Conservation (phyloP, 2,888 invertebrate species). For the Gnatocerus cornutus region DNA sequence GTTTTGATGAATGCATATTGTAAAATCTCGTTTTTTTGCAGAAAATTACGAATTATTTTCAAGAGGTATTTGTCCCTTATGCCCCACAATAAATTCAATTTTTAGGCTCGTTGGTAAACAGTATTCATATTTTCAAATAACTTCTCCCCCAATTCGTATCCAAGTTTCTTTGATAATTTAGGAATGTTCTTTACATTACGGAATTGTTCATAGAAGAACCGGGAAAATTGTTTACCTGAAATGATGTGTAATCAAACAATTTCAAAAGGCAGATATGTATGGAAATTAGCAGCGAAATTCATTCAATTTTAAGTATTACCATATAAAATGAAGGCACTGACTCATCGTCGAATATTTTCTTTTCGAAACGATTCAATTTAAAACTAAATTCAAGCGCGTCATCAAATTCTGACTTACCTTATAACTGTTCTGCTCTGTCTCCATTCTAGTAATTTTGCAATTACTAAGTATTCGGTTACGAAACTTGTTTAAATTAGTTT, state of each 20-base stretch:
- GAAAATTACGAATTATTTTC: not conserved
- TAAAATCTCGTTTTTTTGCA: not conserved
- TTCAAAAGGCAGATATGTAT: conserved; percentile 40
- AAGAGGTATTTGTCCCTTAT: conserved; percentile 18
- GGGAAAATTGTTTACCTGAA: conserved; percentile 35
- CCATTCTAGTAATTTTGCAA: conserved; percentile 1
- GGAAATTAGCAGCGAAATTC: conserved; percentile 35
- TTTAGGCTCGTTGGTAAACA: conserved; percentile 27
- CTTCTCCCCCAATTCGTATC: conserved; percentile 17
- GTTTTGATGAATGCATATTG: not conserved
- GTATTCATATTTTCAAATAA: conserved; percentile 33
- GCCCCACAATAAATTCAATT: conserved; percentile 34
- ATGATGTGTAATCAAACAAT: conserved; percentile 41
- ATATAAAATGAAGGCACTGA: conserved; percentile 35
- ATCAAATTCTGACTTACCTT: conserved; percentile 2
- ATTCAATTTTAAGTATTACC: conserved; percentile 41
- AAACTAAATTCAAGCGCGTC: conserved; percentile 22
- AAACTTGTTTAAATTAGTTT: conserved; percentile 19
- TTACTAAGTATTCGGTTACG: conserved; percentile 23
- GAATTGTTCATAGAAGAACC: conserved; percentile 31
- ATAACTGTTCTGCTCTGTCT: not conserved
- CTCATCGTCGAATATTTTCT: conserved; percentile 30
- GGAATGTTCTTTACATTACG: conserved; percentile 16
- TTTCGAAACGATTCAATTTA: conserved; percentile 8
- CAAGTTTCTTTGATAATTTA: conserved; percentile 32